phyloP scores from a whole-genome alignment of 2,888 invertebrate species.

The Xanthorhoe spadicearia region DNA sequence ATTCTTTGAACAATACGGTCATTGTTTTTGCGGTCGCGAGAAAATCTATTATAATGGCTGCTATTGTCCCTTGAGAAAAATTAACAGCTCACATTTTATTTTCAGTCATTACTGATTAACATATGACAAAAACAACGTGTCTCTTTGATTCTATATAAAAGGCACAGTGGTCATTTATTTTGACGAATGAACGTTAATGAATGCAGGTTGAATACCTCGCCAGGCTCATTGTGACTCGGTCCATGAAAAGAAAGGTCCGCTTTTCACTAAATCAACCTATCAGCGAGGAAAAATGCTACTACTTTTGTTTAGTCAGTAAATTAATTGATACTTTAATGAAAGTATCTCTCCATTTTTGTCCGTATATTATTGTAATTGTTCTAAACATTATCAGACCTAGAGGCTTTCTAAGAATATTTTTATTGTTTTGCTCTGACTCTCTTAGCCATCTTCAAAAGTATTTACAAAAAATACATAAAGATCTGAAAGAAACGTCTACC shows the following conservation, averaged over 20 bases:
- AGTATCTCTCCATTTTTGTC: too few species aligned
- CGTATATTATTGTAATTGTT: too few species aligned
- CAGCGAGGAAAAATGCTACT: too few species aligned
- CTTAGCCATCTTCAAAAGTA: too few species aligned
- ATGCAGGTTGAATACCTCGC: constrained; percentile 14
- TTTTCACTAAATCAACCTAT: not conserved
- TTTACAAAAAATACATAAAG: too few species aligned
- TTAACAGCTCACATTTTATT: not conserved
- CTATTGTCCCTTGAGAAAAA: not conserved
- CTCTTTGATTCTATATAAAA: not conserved
- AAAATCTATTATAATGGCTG: constrained; percentile 1
- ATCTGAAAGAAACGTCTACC: too few species aligned
- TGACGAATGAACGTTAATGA: constrained; percentile 19
- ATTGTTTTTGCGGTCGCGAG: constrained; percentile 16
- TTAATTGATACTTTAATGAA: not conserved
- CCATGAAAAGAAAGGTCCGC: not conserved
- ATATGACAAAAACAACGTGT: not conserved
- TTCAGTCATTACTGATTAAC: not conserved
- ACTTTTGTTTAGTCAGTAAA: not conserved
- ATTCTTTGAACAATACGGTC: constrained; percentile 8
- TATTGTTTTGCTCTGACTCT: too few species aligned
- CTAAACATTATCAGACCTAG: too few species aligned
- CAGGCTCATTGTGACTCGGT: constrained; percentile 7
- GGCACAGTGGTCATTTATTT: not conserved
- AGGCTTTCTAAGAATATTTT: too few species aligned